Evolutionary conservation across 2,797 vertebrate genomes (phyloP).

Genomic region (Sebastes hubbsi): DNA sequence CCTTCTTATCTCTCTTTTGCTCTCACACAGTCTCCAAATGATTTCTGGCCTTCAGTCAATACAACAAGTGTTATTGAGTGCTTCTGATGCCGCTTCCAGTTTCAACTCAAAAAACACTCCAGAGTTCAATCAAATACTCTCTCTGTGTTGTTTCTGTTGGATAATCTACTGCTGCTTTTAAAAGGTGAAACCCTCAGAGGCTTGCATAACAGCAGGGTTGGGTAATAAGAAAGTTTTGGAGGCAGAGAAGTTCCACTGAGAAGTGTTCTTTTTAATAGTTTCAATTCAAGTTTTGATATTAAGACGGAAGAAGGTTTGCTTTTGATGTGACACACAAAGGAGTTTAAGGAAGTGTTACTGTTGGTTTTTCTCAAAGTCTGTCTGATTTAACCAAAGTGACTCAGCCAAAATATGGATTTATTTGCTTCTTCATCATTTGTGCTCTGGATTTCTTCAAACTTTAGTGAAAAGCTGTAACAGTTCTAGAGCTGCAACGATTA

Average conservation of each 20-base stretch:
- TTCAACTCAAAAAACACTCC: constrained; percentile 27
- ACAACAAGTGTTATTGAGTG: constrained; percentile 51
- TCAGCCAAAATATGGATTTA: neutral
- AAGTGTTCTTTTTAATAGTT: neutral
- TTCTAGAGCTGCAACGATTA: no score
- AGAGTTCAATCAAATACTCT: constrained; percentile 41
- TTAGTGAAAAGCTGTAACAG: neutral
- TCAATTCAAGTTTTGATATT: neutral
- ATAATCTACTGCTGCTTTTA: neutral
- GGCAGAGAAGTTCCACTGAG: neutral
- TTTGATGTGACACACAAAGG: neutral
- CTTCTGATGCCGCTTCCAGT: constrained; percentile 32
- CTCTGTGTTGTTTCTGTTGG: constrained; percentile 1
- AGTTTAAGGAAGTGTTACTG: neutral
- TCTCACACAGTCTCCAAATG: neutral
- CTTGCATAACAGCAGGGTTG: neutral
- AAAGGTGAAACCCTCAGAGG: neutral
- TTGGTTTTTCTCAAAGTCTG: neutral
- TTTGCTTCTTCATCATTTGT: neutral
- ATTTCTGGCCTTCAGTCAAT: constrained; percentile 41
- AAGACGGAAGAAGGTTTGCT: neutral
- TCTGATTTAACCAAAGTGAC: neutral
- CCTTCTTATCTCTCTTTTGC: neutral
- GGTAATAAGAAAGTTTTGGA: constrained; percentile 18
- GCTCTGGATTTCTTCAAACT: neutral